Conservation (phyloP, 1,140 invertebrate genomes). For the Zaprionus gabonicus region DNA sequence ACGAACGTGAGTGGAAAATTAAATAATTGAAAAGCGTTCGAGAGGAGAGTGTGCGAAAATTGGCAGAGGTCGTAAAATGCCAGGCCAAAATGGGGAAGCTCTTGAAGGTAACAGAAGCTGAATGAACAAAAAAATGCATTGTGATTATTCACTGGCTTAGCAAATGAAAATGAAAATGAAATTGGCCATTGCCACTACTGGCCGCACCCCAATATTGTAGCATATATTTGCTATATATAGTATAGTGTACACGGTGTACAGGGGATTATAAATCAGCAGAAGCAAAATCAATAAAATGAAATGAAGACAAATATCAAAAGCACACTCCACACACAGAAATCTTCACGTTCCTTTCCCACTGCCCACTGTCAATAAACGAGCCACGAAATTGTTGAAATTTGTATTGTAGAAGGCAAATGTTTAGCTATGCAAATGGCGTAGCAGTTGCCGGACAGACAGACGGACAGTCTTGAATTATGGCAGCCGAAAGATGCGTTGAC, state of each 20-base stretch:
- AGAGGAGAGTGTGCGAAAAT: conserved; percentile 63
- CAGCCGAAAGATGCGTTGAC: conserved; percentile 77
- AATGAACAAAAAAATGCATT: conserved; percentile 58
- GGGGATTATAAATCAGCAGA: conserved; percentile 54
- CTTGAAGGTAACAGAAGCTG: conserved; percentile 28
- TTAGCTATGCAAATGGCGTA: conserved; percentile 79
- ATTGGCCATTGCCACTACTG: conserved; percentile 59
- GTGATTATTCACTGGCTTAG: conserved; percentile 79
- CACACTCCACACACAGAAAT: conserved; percentile 49
- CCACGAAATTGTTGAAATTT: conserved; percentile 48
- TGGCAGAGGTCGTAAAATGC: conserved; percentile 54
- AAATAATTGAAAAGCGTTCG: conserved; percentile 77
- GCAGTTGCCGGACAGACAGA: conserved; percentile 42
- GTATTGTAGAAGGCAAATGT: conserved; percentile 76
- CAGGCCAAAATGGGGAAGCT: conserved; percentile 39
- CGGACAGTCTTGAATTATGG: conserved; percentile 74
- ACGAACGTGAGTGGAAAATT: conserved; percentile 81
- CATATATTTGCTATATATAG: conserved; percentile 22
- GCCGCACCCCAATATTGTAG: conserved; percentile 36
- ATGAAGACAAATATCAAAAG: conserved; percentile 75
- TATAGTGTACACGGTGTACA: conserved; percentile 8
- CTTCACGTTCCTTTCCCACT: conserved; percentile 51
- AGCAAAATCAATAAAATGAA: conserved; percentile 75
- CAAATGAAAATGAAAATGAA: conserved; percentile 81
- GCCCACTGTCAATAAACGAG: conserved; percentile 64